Evolutionary conservation across 2,113 vertebrate genomes (phyloP), one percentile per base, ranked within the genome.

Genomic region (Turdus rufiventris): DNA sequence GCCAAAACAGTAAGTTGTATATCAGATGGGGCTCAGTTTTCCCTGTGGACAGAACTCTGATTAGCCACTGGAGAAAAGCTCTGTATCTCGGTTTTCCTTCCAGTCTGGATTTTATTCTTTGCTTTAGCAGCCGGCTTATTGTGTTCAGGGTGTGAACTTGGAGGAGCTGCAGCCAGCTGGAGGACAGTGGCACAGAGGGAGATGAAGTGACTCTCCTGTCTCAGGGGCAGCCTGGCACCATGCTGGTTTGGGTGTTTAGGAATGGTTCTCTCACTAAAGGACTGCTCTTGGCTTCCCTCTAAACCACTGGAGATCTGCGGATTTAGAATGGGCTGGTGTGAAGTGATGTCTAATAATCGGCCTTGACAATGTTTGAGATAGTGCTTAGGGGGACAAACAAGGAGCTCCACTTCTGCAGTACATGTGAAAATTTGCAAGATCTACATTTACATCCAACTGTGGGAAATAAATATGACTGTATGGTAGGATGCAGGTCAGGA

Each of bases 21-120:
- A 91, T 98, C 95, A 95, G 95, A 97, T 96, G 92, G 93, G 91
- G 85, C 89, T 95, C 83, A 6, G 71, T 96, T 95, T 93, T 97
- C 97, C 96, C 97, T 83, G 43, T 89, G 95, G 97, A 97, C 92
- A 87, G 58, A 94, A 89, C 85, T 94, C 91, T 95, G 97, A 95
- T 88, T 93, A 96, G 94, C 74, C 93, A 47, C 88, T 85, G 65
- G 78, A 94, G 91, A 74, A 93, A 70, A 94, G 92, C 94, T 96
- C 88, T 91, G 91, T 66, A 12, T 79, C 72, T 89, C 14, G 1
- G 51, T 96, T 96, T 96, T 86, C 68, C 94, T 96, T 67, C 74
- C 54, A 92, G 97, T 83, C 89, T 91, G 85, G 80, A 77, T 96
- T 97, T 96, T 94, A 91, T 96, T 91, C 92, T 94, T 91, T 70